Evolutionary conservation across 2,113 vertebrate species (phyloP).

Genomic region (Mirounga angustirostris): DNA sequence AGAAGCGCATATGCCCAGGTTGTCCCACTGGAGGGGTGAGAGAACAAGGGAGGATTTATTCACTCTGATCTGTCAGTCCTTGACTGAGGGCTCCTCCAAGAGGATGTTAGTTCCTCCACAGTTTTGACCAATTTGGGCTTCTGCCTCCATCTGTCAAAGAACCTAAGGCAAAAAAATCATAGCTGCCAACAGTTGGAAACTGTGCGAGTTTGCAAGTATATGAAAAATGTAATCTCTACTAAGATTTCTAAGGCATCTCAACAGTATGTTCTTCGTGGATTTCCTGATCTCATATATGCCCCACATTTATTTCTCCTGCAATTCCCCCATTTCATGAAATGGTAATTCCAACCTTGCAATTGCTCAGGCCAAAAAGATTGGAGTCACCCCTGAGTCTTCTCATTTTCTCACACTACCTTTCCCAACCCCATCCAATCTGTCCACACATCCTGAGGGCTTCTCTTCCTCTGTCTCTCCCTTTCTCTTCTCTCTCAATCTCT

Average conservation of each 20-base stretch:
- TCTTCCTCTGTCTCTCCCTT: too few relatives aligned
- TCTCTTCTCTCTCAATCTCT: background rate
- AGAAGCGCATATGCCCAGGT: background rate
- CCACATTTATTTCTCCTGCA: background rate
- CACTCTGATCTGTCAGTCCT: background rate
- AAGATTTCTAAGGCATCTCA: background rate
- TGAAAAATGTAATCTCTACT: background rate
- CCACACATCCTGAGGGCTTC: rapidly evolving
- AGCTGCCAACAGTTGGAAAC: background rate
- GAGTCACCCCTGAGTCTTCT: background rate
- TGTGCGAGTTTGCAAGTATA: background rate
- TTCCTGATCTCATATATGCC: background rate
- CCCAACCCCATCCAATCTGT: rapidly evolving
- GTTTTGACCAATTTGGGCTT: background rate
- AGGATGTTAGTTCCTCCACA: background rate
- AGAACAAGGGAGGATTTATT: background rate
- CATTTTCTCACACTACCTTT: background rate
- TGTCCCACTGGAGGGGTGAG: too few relatives aligned
- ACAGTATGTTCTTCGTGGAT: background rate
- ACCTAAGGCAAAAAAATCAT: background rate
- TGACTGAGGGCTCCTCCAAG: background rate
- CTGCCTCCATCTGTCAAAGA: background rate
- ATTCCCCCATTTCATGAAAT: background rate
- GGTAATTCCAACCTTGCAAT: background rate
- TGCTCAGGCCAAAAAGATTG: background rate